Base-by-base conservation (phyloP, 2,797 vertebrate species). In the Chelon auratus region DNA sequence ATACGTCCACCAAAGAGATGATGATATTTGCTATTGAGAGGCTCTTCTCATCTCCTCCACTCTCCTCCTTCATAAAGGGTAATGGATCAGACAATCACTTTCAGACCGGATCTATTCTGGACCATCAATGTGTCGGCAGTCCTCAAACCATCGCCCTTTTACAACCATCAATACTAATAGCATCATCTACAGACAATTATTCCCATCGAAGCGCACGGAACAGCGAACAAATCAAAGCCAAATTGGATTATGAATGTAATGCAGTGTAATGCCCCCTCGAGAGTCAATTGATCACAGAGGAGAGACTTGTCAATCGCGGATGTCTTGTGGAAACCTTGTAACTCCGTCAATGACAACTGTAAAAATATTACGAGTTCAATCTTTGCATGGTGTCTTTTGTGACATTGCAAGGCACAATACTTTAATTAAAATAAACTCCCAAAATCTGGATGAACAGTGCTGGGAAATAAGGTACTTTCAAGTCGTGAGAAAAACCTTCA, bases 101-200 rank as follows among this genome's bases (percentile, higher is more conserved):
- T 89, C 63, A 88, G 84, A 91, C 89, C 86, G 82, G 91, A 93
- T 93, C 90, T 87, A 91, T 92, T 92, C 83, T 86, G 87, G 85
- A 92, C 88, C 90, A 91, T 87, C 89, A 90, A 93, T 89, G 91
- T 93, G 93, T 92, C 92, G 89, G 90, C 89, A 83, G 89, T 90
- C 89, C 89, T 89, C 89, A 91, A 92, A 92, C 88, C 90, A 86
- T 91, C 82, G 86, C 86, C 88, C 87, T 93, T 92, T 92, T 90
- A 90, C 90, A 92, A 89, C 90, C 91, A 91, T 95, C 94, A 93
- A 95, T 95, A 93, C 91, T 94, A 93, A 95, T 94, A 91, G 91
- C 91, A 94, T 95, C 91, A 91, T 93, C 90, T 89, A 89, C 92
- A 93, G 92, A 93, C 91, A 93, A 94, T 94, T 92, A 94, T 94